Evolutionary conservation across 35 echinoderm and acorn worm genomes (phyloP).

Genomic region (Ptychodera flava): DNA sequence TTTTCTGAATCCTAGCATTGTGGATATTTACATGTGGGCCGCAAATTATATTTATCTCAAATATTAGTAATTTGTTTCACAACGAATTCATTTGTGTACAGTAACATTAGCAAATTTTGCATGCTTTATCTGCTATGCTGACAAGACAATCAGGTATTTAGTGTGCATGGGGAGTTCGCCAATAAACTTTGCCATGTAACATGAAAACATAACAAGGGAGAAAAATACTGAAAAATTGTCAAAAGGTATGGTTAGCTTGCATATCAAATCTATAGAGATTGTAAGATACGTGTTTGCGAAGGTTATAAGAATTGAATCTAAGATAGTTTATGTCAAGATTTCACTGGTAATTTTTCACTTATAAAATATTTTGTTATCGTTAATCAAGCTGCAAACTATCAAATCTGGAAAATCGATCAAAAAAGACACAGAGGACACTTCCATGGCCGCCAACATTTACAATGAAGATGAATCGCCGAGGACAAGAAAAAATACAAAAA

Average conservation of each 20-base stretch:
- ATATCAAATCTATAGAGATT: not conserved
- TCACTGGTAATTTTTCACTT: too few species aligned
- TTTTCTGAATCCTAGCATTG: not conserved
- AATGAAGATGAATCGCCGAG: constrained; percentile 65
- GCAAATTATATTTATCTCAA: too few species aligned
- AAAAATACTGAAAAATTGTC: not conserved
- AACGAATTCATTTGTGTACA: not conserved
- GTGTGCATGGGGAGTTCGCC: too few species aligned
- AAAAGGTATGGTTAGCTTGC: not conserved
- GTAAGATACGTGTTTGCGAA: not conserved
- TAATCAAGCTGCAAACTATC: not conserved
- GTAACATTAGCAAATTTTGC: too few species aligned
- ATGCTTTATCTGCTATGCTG: not conserved
- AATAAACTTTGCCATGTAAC: too few species aligned
- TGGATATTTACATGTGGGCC: too few species aligned
- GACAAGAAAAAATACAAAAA: constrained; percentile 76
- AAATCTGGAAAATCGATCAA: not conserved
- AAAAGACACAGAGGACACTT: constrained; percentile 33
- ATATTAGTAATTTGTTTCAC: not conserved
- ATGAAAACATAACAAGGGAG: not conserved
- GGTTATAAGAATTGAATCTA: not conserved
- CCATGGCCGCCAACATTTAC: constrained; percentile 64
- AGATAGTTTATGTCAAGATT: not conserved
- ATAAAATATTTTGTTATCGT: too few species aligned
- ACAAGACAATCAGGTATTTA: not conserved